A percentile compares a stretch with the other conserved stretches of the same genome.
Conservation (phyloP, 1,140 invertebrate genomes). For the Bombus terrestris region DNA sequence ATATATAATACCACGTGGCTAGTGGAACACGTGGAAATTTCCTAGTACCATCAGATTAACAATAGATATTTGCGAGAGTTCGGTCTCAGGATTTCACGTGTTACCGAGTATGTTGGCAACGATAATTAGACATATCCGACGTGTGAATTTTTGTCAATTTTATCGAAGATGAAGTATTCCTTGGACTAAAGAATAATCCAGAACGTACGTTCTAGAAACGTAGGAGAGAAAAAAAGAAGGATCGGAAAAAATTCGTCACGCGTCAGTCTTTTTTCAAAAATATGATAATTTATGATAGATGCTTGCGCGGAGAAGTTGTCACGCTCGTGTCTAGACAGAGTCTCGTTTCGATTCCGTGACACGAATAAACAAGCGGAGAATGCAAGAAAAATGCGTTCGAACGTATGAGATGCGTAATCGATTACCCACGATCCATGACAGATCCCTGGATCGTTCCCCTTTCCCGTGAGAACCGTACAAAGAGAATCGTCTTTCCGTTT, state of each 20-base stretch:
- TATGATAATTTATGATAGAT: conserved; percentile 66
- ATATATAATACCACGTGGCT: too few species aligned
- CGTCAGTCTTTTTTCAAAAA: conserved; percentile 10
- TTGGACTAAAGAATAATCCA: background rate
- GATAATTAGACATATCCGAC: conserved; percentile 44
- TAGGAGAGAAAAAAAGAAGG: background rate
- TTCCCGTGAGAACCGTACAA: too few species aligned
- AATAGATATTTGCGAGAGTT: too few species aligned
- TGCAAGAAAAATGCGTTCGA: conserved; percentile 45
- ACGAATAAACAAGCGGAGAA: conserved; percentile 40
- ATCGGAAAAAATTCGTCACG: conserved; percentile 50
- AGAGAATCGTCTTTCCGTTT: background rate
- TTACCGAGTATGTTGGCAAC: background rate
- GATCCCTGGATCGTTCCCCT: conserved; percentile 11
- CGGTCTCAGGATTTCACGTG: too few species aligned
- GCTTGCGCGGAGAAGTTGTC: conserved; percentile 38
- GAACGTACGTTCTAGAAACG: background rate
- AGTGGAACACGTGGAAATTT: too few species aligned
- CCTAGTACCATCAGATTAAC: background rate
- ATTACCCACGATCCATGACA: conserved; percentile 41
- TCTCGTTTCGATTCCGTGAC: conserved; percentile 37
- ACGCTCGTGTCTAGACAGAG: conserved; percentile 41
- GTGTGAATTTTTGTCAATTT: background rate
- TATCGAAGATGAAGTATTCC: background rate
- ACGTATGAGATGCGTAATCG: conserved; percentile 51